Conservation (phyloP, 2,113 vertebrate genomes). For the Mus spicilegus region DNA sequence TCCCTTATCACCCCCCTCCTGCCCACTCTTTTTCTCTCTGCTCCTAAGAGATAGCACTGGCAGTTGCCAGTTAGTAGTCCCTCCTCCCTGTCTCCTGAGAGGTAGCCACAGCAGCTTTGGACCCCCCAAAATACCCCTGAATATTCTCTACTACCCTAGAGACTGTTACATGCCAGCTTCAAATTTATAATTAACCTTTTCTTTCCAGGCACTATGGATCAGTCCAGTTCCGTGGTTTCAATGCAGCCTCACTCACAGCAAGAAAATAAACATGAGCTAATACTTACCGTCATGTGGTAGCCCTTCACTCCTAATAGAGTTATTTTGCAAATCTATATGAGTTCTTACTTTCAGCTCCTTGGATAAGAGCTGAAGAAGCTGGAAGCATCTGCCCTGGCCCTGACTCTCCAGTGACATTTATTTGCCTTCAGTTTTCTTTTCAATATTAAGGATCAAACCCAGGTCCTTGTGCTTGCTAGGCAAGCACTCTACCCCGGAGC, state of each 20-base stretch:
- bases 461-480: neutral
- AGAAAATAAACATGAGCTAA: too few species aligned
- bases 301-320: neutral
- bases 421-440: neutral
- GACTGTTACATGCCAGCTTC: neutral
- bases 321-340: neutral
- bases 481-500: neutral
- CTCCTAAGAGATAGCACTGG: neutral
- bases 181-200: neutral
- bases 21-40: neutral
- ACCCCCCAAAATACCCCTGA: neutral
- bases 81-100: neutral
- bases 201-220: neutral
- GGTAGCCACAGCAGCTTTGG: neutral
- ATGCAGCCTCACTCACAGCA: too few species aligned
- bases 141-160: neutral
- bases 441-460: neutral
- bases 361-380: neutral
- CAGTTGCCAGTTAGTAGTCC: neutral
- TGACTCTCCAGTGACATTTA: too few species aligned
- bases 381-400: neutral
- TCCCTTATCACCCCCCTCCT: rapidly evolving
- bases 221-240: too few species aligned
- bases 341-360: neutral
- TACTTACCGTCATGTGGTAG: too few species aligned